Evolutionary conservation across 2,888 invertebrate genomes (phyloP).

Genomic region (Agrochola litura): DNA sequence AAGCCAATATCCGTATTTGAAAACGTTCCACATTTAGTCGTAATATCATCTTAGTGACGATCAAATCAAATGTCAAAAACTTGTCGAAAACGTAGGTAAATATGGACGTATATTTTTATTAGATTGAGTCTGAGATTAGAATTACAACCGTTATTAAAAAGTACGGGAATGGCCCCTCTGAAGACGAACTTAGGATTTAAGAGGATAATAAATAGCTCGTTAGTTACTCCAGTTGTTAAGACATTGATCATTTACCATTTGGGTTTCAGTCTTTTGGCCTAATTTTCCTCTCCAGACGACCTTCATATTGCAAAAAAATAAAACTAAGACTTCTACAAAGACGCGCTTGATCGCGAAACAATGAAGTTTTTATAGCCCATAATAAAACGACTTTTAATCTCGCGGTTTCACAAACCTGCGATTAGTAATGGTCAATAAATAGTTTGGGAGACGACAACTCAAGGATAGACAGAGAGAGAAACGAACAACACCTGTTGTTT

Average conservation of each 20-base stretch:
- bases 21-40: too few relatives aligned
- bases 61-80: background rate
- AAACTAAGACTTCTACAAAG: conserved; percentile 16
- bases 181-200: background rate
- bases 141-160: background rate
- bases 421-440: conserved; percentile 54
- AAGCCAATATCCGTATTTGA: too few relatives aligned
- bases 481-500: conserved; percentile 52
- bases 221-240: background rate
- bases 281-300: background rate
- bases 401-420: conserved; percentile 35
- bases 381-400: conserved; percentile 47
- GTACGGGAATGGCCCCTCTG: background rate
- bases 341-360: conserved; percentile 33
- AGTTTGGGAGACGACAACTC: conserved; percentile 45
- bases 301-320: background rate
- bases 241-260: background rate
- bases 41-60: background rate
- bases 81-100: background rate
- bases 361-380: conserved; percentile 48
- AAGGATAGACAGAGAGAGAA: conserved; percentile 37
- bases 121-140: background rate
- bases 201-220: background rate
- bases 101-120: too few relatives aligned
- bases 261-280: background rate